Conservation (phyloP, 2,113 vertebrate species). For the Dipodomys spectabilis region DNA sequence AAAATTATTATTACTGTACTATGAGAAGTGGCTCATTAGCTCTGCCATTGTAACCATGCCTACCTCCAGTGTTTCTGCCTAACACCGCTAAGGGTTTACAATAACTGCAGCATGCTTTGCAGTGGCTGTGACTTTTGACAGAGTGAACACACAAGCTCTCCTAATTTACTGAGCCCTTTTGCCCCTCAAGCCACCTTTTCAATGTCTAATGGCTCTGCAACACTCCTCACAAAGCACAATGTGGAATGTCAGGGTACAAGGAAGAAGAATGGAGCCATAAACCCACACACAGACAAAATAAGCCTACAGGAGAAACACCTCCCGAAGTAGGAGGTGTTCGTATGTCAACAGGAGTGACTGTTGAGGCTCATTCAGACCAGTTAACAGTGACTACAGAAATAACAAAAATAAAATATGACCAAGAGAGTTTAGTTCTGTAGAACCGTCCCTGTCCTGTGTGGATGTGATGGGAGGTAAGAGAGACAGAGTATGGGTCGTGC, state of each 20-base stretch:
- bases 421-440: too few species aligned
- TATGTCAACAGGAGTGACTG: not conserved
- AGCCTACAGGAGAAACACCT: not conserved
- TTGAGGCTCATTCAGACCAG: not conserved
- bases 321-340: not conserved
- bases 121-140: slow-evolving; percentile 24
- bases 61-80: not conserved
- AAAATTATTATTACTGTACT: not conserved
- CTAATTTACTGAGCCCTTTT: not conserved
- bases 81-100: not conserved
- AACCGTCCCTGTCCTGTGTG: too few species aligned
- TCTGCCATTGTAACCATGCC: not conserved
- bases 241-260: not conserved
- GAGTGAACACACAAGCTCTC: not conserved
- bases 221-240: not conserved
- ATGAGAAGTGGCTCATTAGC: not conserved
- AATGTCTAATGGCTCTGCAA: not conserved
- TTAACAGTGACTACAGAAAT: not conserved
- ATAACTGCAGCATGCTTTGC: not conserved
- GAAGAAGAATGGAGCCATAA: not conserved
- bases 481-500: not conserved
- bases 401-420: not conserved
- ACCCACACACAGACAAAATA: not conserved
- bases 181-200: not conserved
- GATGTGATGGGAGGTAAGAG: too few species aligned